Conservation (phyloP, 1,140 invertebrate species). For the Papilio xuthus region DNA sequence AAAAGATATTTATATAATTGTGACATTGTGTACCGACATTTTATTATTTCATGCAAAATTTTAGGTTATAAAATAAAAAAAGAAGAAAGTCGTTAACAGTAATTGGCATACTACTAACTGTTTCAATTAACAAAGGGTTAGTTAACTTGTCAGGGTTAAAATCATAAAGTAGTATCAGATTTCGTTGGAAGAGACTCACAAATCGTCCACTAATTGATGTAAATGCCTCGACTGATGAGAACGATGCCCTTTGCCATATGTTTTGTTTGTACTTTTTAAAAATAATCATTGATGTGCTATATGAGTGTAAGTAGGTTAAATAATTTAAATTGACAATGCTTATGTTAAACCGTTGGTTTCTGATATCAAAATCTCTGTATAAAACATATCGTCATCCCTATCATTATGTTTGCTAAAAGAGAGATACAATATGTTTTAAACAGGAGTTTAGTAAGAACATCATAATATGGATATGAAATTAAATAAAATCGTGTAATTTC, state of each 20-base stretch:
- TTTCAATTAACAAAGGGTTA: slow-evolving; percentile 57
- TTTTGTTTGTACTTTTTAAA: slow-evolving; percentile 43
- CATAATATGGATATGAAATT: no score
- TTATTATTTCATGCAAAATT: background rate
- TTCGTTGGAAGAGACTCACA: slow-evolving; percentile 63
- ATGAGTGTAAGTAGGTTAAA: background rate
- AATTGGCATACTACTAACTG: background rate
- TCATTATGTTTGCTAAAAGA: no score
- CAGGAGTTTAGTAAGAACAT: no score
- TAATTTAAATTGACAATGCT: background rate
- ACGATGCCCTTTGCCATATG: slow-evolving; percentile 62
- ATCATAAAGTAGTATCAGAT: slow-evolving; percentile 60
- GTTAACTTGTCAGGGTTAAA: slow-evolving; percentile 43
- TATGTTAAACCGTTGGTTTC: no score
- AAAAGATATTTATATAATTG: no score
- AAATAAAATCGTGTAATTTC: no score
- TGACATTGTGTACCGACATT: no score
- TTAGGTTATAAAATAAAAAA: background rate
- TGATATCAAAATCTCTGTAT: no score
- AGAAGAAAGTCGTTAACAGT: slow-evolving; percentile 7
- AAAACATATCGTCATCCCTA: no score
- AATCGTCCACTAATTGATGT: slow-evolving; percentile 70
- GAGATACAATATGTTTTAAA: no score
- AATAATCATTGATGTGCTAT: background rate
- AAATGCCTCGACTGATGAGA: slow-evolving; percentile 67